Evolutionary conservation across 2,888 invertebrate species (phyloP), one percentile per base, ranked within the genome.

Genomic region (Callyntrura guangdongensis): DNA sequence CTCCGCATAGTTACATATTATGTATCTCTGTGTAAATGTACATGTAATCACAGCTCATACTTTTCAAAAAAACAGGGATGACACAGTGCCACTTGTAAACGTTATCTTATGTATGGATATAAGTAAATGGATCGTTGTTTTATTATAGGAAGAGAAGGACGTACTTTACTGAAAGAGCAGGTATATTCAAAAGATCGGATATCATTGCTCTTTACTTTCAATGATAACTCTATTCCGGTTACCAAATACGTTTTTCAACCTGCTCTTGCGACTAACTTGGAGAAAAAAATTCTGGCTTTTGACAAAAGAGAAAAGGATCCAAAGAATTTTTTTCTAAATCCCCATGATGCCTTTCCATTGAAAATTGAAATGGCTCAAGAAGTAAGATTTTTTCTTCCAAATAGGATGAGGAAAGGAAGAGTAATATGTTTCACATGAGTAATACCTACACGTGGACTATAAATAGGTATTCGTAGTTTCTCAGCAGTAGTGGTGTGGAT

Each of bases 311-410:
- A 53, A 53, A 14, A 61, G 69, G 69, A 45, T 82, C 61, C 56
- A 69, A 81, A 88, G 45, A 69, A 82, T 45, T 88, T 88, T 85
- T 56, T 74, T 82, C 81, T 82, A 72, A 82, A 88, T 88, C 82
- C 88, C 88, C 82, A 88, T 74, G 88, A 72, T 82, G 82, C 61
- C 69, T 88, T 82, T 88, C 88, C 59, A 88, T 88, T 82, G 88
- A 88, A 88, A 82, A 88, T 88, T 88, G 88, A 82, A 88, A 88
- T 82, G 47, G 69, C 81, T 86, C 79, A 64, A 53, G 22, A 79
- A 79, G 36, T 49, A 49, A 64, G 86, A 79, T 81, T 81, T 87
- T 81, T 61, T 82, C 49, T 64, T n/a, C n/a, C 8, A 61, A 27
- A 59, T 59, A 11, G 61, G 79, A 61, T 47, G 59, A 82, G 64